Base-by-base conservation (phyloP, 1,140 invertebrate genomes). In the Alviniconcha marisindica region DNA sequence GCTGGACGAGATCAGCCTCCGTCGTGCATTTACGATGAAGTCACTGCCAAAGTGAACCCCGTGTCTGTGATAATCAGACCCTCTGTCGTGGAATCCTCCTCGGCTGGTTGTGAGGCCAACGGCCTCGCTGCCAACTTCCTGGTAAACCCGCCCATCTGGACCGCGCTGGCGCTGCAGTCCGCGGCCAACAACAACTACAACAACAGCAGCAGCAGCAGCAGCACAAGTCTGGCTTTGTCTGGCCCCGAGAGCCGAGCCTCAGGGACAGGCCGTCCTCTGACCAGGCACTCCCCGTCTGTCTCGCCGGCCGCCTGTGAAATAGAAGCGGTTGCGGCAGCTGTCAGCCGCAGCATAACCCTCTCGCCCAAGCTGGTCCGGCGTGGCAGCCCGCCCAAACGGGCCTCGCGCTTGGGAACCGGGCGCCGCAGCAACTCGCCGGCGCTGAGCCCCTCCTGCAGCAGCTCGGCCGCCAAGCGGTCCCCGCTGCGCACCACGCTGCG, bases 91-190 rank as follows among this genome's bases (percentile, higher is more conserved):
- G 31, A 28, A 0, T 33, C 63, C 5, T 33, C n/a, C 5, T 5
- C 5, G n/a, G n/a, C n/a, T n/a, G n/a, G n/a, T n/a, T n/a, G 21
- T 33, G 4, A 60, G 10, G 48, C 21, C 48, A 51, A 51, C 48
- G 28, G 24, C n/a, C 63, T 33, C n/a, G 36, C n/a, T 12, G 36
- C 63, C 63, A 66, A 10, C 28, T 33, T 48, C 5, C 44, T 18
- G 44, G 15, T 76, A 3, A 76, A 21, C 1, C 73, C 73, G 18
- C 73, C 73, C 36, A 76, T 76, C 42, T 76, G 73, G 73, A 76
- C 73, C 24, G 10, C 73, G 24, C 38, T 76, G 73, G 73, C 73
- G 24, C 24, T 76, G 15, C 73, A 38, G 14, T 28, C 42, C n/a
- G 38, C 36, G 12, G 73, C 73, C 36, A 21, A 18, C 73, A 42